phyloP scores from a whole-genome alignment of 2,888 invertebrate genomes.

The Trichopoda pennipes region DNA sequence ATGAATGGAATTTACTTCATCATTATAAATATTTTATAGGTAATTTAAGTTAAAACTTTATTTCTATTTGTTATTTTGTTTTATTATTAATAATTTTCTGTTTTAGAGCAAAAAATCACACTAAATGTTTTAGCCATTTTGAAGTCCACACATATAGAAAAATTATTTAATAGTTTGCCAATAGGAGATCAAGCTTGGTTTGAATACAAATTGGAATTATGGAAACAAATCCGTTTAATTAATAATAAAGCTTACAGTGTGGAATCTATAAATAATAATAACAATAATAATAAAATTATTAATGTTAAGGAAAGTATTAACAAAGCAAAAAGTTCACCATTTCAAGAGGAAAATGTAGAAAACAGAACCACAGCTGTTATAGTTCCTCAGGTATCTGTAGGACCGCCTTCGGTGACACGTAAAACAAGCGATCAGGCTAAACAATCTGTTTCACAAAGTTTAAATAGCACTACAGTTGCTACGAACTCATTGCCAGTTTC shows the following conservation, averaged over 20 bases:
- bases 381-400: conserved; percentile 30
- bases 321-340: not conserved
- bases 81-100: not conserved
- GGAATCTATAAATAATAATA: too few species aligned
- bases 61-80: not conserved
- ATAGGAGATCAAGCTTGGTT: conserved; percentile 57
- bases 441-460: not conserved
- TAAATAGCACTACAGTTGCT: not conserved
- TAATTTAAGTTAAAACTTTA: not conserved
- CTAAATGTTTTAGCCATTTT: conserved; percentile 39
- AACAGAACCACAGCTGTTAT: conserved; percentile 22
- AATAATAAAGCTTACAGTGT: not conserved
- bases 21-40: conserved; percentile 54
- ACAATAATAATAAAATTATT: not conserved
- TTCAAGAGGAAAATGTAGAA: conserved; percentile 25
- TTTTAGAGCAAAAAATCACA: conserved; percentile 50
- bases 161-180: conserved; percentile 42
- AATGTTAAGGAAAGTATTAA: not conserved
- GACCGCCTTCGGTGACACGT: not conserved
- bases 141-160: conserved; percentile 43
- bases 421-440: not conserved
- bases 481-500: not conserved
- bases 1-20: conserved; percentile 54
- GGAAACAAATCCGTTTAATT: conserved; percentile 44
- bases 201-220: conserved; percentile 54